Evolutionary conservation across 2,888 invertebrate species (phyloP).

Genomic region (Drosophila lacicola): DNA sequence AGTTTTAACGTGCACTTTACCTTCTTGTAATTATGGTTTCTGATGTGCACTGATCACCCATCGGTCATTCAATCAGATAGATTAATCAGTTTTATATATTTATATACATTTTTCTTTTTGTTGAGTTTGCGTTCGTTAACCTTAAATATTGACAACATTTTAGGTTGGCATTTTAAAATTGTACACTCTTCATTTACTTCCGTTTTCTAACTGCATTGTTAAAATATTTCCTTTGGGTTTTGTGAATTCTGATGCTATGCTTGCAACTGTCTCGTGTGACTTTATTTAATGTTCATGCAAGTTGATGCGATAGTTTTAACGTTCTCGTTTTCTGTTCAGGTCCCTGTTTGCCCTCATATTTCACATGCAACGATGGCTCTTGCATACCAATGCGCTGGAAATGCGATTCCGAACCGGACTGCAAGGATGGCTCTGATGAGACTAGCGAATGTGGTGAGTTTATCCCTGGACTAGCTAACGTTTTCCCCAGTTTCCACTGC

Average conservation of each 20-base stretch:
- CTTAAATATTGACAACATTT: background rate
- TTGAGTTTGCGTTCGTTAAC: background rate
- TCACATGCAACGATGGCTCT: slow-evolving; percentile 85
- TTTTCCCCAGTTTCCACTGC: background rate
- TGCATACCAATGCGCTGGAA: slow-evolving; percentile 88
- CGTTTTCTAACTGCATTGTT: background rate
- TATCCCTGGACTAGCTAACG: background rate
- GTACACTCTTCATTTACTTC: background rate
- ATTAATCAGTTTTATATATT: too few species aligned
- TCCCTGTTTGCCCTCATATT: slow-evolving; percentile 81
- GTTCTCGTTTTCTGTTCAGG: slow-evolving; percentile 65
- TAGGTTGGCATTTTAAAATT: background rate
- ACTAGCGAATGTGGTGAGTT: slow-evolving; percentile 86
- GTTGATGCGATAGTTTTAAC: slow-evolving; percentile 28
- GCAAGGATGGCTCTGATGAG: slow-evolving; percentile 88
- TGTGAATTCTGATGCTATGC: background rate
- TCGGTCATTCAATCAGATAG: too few species aligned
- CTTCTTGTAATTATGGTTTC: too few species aligned
- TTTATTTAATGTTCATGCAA: slow-evolving; percentile 15
- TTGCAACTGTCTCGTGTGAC: slow-evolving; percentile 1
- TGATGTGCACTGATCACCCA: too few species aligned
- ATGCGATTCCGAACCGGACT: slow-evolving; percentile 87
- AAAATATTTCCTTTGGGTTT: background rate
- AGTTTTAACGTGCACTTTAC: too few species aligned
- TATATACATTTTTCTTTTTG: too few species aligned